A percentile compares a stretch with the other conserved stretches of the same genome.
phyloP scores from a whole-genome alignment of 2,888 invertebrate species.

The Selenia dentaria region DNA sequence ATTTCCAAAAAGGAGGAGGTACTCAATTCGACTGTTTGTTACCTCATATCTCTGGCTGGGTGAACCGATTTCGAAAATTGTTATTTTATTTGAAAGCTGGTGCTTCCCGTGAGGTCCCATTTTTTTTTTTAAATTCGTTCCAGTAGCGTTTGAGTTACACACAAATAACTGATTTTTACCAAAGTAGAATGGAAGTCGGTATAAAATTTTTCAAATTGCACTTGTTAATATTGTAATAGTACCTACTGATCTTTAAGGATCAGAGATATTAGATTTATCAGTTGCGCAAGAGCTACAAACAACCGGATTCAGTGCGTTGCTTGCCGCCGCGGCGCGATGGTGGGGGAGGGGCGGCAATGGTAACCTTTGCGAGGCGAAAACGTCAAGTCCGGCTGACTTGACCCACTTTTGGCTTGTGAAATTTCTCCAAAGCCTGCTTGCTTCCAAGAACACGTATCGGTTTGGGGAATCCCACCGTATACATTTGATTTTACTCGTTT shows the following conservation, averaged over 20 bases:
- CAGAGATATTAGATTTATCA: constrained; percentile 69
- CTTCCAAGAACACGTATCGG: constrained; percentile 69
- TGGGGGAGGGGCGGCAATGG: constrained; percentile 56
- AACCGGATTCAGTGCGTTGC: constrained; percentile 69
- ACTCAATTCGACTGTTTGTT: too few species aligned
- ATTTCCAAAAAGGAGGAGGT: too few species aligned
- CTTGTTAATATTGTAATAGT: constrained; percentile 44
- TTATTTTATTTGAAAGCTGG: too few species aligned
- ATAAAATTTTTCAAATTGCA: too few species aligned
- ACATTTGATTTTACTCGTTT: constrained; percentile 28
- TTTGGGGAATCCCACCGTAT: constrained; percentile 66
- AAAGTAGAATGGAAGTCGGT: too few species aligned
- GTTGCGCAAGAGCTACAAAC: constrained; percentile 63
- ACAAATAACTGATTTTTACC: too few species aligned
- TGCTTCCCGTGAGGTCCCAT: too few species aligned
- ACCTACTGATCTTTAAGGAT: constrained; percentile 70
- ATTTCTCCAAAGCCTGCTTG: constrained; percentile 74
- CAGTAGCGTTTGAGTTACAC: too few species aligned
- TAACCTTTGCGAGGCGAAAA: constrained; percentile 81
- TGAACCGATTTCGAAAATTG: too few species aligned
- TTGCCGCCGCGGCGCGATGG: constrained; percentile 41
- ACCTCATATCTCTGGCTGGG: too few species aligned
- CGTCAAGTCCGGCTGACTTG: constrained; percentile 81
- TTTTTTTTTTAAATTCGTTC: too few species aligned
- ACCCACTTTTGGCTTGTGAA: constrained; percentile 80